phyloP scores from a whole-genome alignment of 2,113 vertebrate genomes.

The Myotis davidii region DNA sequence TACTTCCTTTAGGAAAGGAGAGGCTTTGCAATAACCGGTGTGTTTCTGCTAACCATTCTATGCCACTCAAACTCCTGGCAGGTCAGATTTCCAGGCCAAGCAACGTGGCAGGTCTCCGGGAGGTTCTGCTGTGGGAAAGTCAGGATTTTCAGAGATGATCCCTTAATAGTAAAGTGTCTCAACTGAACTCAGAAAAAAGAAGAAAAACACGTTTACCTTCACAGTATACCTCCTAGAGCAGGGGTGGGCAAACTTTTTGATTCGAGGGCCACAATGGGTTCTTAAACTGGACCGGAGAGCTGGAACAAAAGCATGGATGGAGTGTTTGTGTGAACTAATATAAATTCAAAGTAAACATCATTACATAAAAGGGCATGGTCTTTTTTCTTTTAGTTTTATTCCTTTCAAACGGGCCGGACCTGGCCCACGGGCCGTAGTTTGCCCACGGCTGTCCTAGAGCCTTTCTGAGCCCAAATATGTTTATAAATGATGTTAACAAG shows the following conservation, averaged over 20 bases:
- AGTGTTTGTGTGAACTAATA: too few relatives aligned
- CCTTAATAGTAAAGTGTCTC: background rate
- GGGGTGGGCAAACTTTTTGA: too few relatives aligned
- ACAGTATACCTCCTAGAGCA: background rate
- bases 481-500: background rate
- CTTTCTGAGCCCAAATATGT: background rate
- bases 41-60: background rate
- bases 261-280: too few relatives aligned
- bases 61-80: background rate
- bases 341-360: too few relatives aligned
- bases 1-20: slow-evolving; percentile 44
- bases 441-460: too few relatives aligned
- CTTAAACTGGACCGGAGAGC: too few relatives aligned
- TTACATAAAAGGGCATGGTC: too few relatives aligned
- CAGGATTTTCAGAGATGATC: background rate
- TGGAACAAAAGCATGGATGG: too few relatives aligned
- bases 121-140: background rate
- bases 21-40: slow-evolving; percentile 30
- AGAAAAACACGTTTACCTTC: background rate
- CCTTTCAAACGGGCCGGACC: too few relatives aligned
- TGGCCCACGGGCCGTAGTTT: too few relatives aligned
- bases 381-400: too few relatives aligned
- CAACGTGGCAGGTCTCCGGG: background rate
- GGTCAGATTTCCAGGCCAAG: background rate
- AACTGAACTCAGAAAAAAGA: background rate